These are phyloP conservation scores for Parauchenoglanis punctatus DNA, from an alignment of 2,797 vertebrate genomes.

Conservation along the genomic window DNA sequence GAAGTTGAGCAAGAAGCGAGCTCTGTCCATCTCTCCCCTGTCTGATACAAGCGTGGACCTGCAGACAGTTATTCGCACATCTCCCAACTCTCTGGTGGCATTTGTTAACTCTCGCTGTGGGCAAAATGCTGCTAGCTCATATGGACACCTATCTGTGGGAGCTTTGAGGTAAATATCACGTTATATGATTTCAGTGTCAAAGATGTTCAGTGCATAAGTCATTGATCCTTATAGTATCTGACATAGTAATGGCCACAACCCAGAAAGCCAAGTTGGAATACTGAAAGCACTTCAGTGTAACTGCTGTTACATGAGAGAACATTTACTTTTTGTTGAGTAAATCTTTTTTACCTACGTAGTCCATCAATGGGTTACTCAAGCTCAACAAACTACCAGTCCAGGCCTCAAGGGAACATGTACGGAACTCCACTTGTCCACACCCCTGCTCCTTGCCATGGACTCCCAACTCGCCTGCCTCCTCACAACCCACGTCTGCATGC, in stretches of 20 bases:
- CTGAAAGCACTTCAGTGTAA: background rate
- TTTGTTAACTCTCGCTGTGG: constrained; percentile 94
- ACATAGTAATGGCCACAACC: no score
- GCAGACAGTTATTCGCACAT: constrained; percentile 96
- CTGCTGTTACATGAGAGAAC: background rate
- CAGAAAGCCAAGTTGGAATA: background rate
- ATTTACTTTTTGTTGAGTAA: background rate
- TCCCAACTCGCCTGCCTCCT: constrained; percentile 69
- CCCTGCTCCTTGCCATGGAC: constrained; percentile 76
- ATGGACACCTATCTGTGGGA: constrained; percentile 94
- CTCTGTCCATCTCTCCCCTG: constrained; percentile 93
- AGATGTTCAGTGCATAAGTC: background rate
- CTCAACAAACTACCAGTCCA: constrained; percentile 84
- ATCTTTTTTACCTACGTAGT: constrained; percentile 60
- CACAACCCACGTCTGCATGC: constrained; percentile 77
- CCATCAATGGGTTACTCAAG: constrained; percentile 86
- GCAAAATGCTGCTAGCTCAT: constrained; percentile 85
- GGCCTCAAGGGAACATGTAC: constrained; percentile 79
- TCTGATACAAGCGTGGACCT: constrained; percentile 95
- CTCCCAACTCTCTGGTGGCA: constrained; percentile 95
- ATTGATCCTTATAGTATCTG: background rate
- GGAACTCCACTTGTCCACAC: constrained; percentile 71
- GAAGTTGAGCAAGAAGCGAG: constrained; percentile 93
- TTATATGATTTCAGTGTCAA: background rate
- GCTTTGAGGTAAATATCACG: constrained; percentile 85